Conservation (phyloP, 2,113 vertebrate genomes). For the Mesembrinibis cayennensis region DNA sequence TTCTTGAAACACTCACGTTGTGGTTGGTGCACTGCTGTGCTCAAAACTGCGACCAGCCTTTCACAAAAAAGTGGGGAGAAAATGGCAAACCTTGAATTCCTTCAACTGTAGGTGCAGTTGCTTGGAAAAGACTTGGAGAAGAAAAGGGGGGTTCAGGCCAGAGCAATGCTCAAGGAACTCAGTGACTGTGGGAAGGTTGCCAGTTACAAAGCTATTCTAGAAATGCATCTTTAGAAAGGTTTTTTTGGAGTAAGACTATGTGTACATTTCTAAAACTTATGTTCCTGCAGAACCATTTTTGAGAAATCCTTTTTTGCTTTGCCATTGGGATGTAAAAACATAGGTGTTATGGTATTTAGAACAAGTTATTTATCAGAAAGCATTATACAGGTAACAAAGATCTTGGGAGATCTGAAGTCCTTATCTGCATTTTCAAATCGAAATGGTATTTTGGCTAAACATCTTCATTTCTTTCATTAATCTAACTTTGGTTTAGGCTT, state of each 20-base stretch:
- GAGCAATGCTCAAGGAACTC: not conserved
- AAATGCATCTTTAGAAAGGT: not conserved
- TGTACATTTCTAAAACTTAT: not conserved
- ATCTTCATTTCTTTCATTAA: not conserved
- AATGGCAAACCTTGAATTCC: not conserved
- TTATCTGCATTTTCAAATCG: not conserved
- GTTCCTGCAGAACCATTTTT: not conserved
- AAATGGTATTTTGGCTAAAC: not conserved
- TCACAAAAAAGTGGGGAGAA: not conserved
- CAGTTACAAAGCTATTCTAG: not conserved
- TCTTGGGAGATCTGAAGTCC: not conserved
- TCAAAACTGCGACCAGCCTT: not conserved
- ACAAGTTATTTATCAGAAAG: not conserved
- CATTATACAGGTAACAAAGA: not conserved
- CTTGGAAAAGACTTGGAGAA: not conserved
- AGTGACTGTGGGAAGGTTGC: not conserved
- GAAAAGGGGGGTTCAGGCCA: not conserved
- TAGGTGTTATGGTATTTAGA: not conserved
- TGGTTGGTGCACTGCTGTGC: not conserved
- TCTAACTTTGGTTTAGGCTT: not conserved
- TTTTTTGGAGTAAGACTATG: not conserved
- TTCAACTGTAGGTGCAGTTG: not conserved
- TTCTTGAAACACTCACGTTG: not conserved
- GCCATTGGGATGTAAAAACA: not conserved
- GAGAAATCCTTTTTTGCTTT: not conserved